Base-by-base conservation (phyloP, 1,140 invertebrate species). In the Augochlora pura region DNA sequence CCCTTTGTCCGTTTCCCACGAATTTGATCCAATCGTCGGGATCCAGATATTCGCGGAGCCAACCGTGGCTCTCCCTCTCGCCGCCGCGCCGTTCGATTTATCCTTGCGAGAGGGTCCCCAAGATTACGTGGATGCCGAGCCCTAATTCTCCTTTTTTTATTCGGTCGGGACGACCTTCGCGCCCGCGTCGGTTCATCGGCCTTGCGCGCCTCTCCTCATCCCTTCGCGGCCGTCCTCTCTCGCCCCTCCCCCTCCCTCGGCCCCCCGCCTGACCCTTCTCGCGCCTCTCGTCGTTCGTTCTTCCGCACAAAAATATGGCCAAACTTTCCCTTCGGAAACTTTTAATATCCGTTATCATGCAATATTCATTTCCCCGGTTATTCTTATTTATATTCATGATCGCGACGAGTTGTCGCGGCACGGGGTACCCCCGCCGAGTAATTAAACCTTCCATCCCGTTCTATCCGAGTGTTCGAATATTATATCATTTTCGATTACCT, bases 71-170 rank as follows among this genome's bases (percentile, higher is more conserved):
- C 5, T 16, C 54, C 54, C n/a, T 25, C 16, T 32, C 1, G 32
- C 32, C 32, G 32, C 32, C 32, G 32, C 1, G 32, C 6, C 16
- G 23, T 63, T 69, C 67, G 75, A 77, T 77, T 63, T 52, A 52
- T 71, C 23, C 75, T 54, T 21, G 32, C 21, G 27, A n/a, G 10
- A 18, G 54, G 57, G 60, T 52, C 32, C 63, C n/a, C 67, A 46
- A 42, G 42, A 73, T 78, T 49, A 25, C 60, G 65, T n/a, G 52
- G 52, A 9, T 46, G 25, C 12, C 32, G 62, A 84, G 75, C 79
- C 76, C 59, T 79, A 84, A 84, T 79, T 84, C 72, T 72, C 25
- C 46, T 81, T 80, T 71, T n/a, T 73, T 49, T 49, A 42, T 10
- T 14, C 8, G 10, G 18, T 5, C 12, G 21, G 32, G 32, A 49